These are phyloP conservation scores for Sakesphorus luctuosus DNA, from an alignment of 2,113 vertebrate genomes.

Conservation along the genomic window DNA sequence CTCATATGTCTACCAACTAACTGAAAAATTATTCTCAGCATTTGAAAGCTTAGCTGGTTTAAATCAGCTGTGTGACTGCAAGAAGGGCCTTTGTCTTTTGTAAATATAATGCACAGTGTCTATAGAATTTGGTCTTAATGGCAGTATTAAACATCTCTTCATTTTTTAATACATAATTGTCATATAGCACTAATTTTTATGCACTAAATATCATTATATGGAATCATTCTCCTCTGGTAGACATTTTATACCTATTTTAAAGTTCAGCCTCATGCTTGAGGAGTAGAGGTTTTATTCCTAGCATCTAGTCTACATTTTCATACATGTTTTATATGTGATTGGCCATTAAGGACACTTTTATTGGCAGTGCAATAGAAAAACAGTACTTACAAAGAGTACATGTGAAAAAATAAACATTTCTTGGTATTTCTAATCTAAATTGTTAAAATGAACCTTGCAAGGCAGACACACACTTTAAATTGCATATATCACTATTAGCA, in stretches of 20 bases:
- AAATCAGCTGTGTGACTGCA: background rate
- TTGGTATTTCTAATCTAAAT: background rate
- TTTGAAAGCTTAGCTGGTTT: background rate
- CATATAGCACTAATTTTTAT: background rate
- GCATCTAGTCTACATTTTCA: background rate
- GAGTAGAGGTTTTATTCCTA: background rate
- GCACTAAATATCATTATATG: background rate
- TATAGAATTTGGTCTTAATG: background rate
- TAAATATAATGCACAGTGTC: background rate
- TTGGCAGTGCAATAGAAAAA: background rate
- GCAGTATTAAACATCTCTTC: background rate
- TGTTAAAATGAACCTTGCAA: background rate
- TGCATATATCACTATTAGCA: background rate
- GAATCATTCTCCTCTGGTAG: background rate
- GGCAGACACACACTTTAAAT: background rate
- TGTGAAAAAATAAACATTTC: background rate
- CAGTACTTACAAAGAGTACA: background rate
- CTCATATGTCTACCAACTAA: background rate
- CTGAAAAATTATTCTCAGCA: background rate
- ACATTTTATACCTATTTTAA: background rate
- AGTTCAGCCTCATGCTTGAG: background rate
- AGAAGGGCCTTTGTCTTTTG: background rate
- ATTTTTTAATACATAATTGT: background rate
- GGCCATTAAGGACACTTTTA: constrained; percentile 1
- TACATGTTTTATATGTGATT: background rate